Conservation (phyloP, 2,888 invertebrate species). For the Steinernema carpocapsae region DNA sequence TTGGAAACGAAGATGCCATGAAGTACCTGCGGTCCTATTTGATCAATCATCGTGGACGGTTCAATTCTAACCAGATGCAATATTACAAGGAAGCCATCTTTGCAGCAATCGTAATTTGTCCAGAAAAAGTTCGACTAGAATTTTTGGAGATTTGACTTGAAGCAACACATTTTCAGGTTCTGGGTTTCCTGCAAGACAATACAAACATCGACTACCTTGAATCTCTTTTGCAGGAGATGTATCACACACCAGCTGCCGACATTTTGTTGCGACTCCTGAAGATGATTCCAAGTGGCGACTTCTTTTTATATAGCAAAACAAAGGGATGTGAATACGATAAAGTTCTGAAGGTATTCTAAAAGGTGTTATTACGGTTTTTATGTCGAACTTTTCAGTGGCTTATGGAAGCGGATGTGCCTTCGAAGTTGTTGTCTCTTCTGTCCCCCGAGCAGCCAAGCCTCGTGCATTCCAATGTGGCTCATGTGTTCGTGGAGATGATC, state of each 20-base stretch:
- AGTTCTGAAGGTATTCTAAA: background rate
- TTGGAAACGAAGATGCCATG: background rate
- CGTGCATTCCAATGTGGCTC: background rate
- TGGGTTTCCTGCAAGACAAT: background rate
- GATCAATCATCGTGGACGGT: background rate
- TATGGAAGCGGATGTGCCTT: background rate
- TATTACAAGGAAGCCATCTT: conserved; percentile 3
- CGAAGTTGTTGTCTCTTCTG: background rate
- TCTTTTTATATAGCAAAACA: background rate
- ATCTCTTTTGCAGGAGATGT: background rate
- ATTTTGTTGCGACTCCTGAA: background rate
- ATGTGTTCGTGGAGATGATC: background rate
- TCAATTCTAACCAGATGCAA: background rate
- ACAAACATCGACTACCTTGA: background rate
- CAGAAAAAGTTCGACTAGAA: background rate
- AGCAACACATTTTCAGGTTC: background rate
- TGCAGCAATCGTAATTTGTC: background rate
- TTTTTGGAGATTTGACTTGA: background rate
- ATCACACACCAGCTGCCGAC: background rate
- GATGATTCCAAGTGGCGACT: background rate
- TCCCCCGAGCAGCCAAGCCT: background rate
- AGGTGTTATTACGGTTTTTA: background rate
- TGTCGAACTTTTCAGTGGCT: conserved; percentile 7
- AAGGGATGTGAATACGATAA: background rate
- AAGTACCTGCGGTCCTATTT: background rate